These are phyloP conservation scores for Sphaeramia orbicularis DNA, from an alignment of 2,797 vertebrate species.

Conservation along the genomic window DNA sequence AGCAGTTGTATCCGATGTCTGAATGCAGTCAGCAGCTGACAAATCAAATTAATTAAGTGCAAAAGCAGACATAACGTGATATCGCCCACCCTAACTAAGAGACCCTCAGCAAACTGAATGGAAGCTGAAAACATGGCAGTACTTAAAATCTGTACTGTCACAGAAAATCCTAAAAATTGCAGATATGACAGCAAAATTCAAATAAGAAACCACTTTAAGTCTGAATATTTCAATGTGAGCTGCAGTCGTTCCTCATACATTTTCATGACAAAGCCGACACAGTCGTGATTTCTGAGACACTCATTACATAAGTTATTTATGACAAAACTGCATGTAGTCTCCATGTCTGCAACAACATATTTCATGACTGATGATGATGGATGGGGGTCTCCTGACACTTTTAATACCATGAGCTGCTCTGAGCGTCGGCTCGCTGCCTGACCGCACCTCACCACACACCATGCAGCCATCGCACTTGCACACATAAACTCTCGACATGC, in stretches of 20 bases:
- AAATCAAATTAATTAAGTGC: too few relatives aligned
- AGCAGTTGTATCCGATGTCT: too few relatives aligned
- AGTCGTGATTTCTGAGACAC: not conserved
- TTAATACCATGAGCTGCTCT: conserved; percentile 4
- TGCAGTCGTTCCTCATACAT: not conserved
- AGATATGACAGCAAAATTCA: not conserved
- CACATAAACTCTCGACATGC: conserved; percentile 8
- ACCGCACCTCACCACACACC: not conserved
- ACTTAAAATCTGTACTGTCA: not conserved
- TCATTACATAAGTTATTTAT: not conserved
- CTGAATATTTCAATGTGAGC: not conserved
- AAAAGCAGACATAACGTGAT: too few relatives aligned
- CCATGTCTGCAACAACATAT: not conserved
- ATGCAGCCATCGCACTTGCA: conserved; percentile 4
- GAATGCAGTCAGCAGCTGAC: too few relatives aligned
- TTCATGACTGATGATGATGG: not conserved
- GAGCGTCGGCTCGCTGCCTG: not conserved
- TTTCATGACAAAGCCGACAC: not conserved
- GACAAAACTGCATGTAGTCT: conserved; percentile 2
- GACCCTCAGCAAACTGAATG: too few relatives aligned
- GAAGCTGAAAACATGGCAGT: not conserved
- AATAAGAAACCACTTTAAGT: not conserved
- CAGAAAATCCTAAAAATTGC: too few relatives aligned
- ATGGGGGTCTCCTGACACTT: not conserved
- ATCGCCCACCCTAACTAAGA: too few relatives aligned